phyloP scores from a whole-genome alignment of 1,140 invertebrate genomes.

The Doryteuthis pealeii region DNA sequence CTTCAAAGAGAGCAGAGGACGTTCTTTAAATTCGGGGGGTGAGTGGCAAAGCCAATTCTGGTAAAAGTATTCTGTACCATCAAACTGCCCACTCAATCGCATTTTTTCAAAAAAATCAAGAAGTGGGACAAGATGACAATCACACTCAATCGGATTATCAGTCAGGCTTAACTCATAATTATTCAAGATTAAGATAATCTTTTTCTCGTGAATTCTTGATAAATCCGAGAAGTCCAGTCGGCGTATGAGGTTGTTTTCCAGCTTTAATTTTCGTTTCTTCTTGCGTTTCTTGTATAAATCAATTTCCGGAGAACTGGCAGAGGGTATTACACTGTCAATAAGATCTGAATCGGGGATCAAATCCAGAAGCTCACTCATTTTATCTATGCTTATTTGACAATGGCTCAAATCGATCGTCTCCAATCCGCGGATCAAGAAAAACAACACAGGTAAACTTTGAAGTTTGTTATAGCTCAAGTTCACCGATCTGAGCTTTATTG shows the following conservation, averaged over 20 bases:
- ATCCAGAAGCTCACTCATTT: slow-evolving; percentile 24
- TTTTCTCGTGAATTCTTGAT: slow-evolving; percentile 13
- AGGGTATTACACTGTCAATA: slow-evolving; percentile 23
- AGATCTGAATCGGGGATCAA: slow-evolving; percentile 17
- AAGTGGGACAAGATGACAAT: slow-evolving; percentile 39
- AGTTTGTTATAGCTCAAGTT: slow-evolving; percentile 34
- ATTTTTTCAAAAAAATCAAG: slow-evolving; percentile 23
- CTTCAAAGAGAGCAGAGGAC: slow-evolving; percentile 21
- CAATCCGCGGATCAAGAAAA: slow-evolving; percentile 35
- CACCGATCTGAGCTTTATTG: slow-evolving; percentile 22
- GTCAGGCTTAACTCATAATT: slow-evolving; percentile 34
- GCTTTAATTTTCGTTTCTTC: slow-evolving; percentile 25
- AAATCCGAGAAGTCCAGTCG: slow-evolving; percentile 17
- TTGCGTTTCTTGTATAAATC: slow-evolving; percentile 18
- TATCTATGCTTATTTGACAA: slow-evolving; percentile 28
- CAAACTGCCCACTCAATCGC: slow-evolving; percentile 14
- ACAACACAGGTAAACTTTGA: slow-evolving; percentile 26
- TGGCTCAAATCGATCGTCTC: slow-evolving; percentile 25
- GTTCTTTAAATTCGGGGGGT: slow-evolving; percentile 29
- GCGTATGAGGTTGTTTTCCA: slow-evolving; percentile 26
- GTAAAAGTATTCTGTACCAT: slow-evolving; percentile 35
- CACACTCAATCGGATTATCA: slow-evolving; percentile 31
- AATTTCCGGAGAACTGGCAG: slow-evolving; percentile 21
- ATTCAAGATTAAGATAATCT: slow-evolving; percentile 22
- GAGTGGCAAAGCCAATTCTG: slow-evolving; percentile 33